Conservation (phyloP, 1,140 invertebrate species). For the Drosophila tropicalis region DNA sequence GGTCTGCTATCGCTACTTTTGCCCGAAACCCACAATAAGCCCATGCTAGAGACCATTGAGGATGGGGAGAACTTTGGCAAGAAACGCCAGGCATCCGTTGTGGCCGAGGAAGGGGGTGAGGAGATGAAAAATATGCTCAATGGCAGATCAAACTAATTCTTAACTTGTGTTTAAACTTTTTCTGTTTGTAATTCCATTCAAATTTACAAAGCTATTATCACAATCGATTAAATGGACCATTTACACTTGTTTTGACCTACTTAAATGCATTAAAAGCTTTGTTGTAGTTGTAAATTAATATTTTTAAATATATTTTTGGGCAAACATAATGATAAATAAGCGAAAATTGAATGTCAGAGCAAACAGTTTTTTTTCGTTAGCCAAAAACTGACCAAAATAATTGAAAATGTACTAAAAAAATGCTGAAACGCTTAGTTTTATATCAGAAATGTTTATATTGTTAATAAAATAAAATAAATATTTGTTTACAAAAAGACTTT, state of each 20-base stretch:
- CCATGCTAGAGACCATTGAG: conserved; percentile 89
- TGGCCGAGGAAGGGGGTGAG: conserved; percentile 15
- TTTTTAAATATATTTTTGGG: not conserved
- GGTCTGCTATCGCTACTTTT: conserved; percentile 88
- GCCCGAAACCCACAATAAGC: conserved; percentile 90
- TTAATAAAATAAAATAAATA: not conserved
- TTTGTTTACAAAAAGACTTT: not conserved
- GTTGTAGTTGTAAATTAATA: not conserved
- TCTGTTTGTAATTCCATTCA: not conserved
- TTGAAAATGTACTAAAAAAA: conserved; percentile 1
- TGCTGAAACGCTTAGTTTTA: not conserved
- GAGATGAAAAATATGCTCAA: conserved; percentile 8
- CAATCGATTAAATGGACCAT: not conserved
- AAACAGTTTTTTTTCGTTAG: not conserved
- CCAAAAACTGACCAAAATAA: not conserved
- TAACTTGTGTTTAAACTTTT: not conserved
- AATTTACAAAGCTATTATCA: not conserved
- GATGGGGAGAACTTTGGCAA: conserved; percentile 89
- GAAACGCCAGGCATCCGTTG: conserved; percentile 1
- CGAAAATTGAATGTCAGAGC: not conserved
- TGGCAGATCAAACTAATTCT: conserved; percentile 23
- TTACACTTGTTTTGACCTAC: not conserved
- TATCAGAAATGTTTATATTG: conserved; percentile 3
- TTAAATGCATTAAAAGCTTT: not conserved
- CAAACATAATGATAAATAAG: not conserved